Percentiles rank a stretch among this genome's conserved stretches.
Conservation (phyloP, 2,888 invertebrate genomes). For the Cantharis rufa region DNA sequence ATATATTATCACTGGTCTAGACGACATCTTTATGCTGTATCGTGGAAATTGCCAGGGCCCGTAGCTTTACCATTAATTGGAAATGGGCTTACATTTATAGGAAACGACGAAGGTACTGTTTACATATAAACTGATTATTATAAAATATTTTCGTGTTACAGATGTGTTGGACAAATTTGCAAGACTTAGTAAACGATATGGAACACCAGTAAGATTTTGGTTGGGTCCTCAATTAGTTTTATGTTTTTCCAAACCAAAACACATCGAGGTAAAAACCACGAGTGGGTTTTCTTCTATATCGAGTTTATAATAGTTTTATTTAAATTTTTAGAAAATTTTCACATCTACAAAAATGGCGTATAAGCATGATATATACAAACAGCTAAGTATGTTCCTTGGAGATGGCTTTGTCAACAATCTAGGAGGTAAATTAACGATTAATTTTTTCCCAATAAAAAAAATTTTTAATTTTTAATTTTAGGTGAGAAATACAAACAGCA, state of each 20-base stretch:
- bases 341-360: constrained; percentile 10
- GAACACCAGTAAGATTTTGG: constrained; percentile 13
- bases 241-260: constrained; percentile 8
- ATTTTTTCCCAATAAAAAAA: too few species aligned
- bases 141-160: background rate
- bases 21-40: constrained; percentile 6
- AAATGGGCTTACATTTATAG: constrained; percentile 21
- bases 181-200: background rate
- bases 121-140: background rate
- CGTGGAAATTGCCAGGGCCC: constrained; percentile 17
- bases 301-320: too few species aligned
- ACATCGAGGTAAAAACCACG: constrained; percentile 8
- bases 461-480: too few species aligned
- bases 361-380: constrained; percentile 16
- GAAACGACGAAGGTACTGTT: constrained; percentile 21
- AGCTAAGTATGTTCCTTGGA: constrained; percentile 13
- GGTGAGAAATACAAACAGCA: constrained; percentile 19
- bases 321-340: constrained; percentile 19
- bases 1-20: constrained; percentile 17
- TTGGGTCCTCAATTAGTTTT: constrained; percentile 11
- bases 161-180: constrained; percentile 2
- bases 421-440: constrained; percentile 6
- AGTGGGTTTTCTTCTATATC: too few species aligned
- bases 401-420: constrained; percentile 17
- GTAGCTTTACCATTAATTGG: constrained; percentile 26